Conservation (phyloP, 1,140 invertebrate species). For the Centruroides vittatus region DNA sequence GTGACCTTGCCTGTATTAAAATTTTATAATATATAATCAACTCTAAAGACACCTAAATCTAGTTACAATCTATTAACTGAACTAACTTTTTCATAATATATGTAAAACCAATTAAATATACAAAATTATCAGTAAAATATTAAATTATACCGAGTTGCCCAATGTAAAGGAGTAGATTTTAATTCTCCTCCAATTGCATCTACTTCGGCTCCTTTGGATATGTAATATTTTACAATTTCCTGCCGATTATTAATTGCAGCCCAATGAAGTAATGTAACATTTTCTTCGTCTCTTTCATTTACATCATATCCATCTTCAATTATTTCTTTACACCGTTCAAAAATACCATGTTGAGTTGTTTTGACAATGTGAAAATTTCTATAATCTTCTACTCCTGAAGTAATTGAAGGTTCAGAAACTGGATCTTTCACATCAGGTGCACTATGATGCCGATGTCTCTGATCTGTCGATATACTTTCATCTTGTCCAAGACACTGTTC, state of each 20-base stretch:
- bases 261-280: slow-evolving; percentile 96
- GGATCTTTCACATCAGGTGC: slow-evolving; percentile 8
- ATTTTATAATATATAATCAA: too few species aligned
- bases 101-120: background rate
- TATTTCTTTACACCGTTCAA: slow-evolving; percentile 65
- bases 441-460: slow-evolving; percentile 13
- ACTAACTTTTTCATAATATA: background rate
- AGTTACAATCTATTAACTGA: background rate
- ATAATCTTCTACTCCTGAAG: slow-evolving; percentile 44
- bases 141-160: slow-evolving; percentile 69
- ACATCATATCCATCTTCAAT: slow-evolving; percentile 79
- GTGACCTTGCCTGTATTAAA: slow-evolving; percentile 65
- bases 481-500: background rate
- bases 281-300: slow-evolving; percentile 74
- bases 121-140: background rate
- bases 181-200: slow-evolving; percentile 93
- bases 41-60: background rate
- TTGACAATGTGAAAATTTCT: slow-evolving; percentile 83
- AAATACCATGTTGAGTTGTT: slow-evolving; percentile 81
- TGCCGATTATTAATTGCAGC: slow-evolving; percentile 94
- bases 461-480: background rate
- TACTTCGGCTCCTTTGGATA: slow-evolving; percentile 72
- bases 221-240: slow-evolving; percentile 79
- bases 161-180: slow-evolving; percentile 89
- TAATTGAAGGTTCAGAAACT: slow-evolving; percentile 17